phyloP scores from a whole-genome alignment of 2,888 invertebrate genomes.

The Heliconius cydno region DNA sequence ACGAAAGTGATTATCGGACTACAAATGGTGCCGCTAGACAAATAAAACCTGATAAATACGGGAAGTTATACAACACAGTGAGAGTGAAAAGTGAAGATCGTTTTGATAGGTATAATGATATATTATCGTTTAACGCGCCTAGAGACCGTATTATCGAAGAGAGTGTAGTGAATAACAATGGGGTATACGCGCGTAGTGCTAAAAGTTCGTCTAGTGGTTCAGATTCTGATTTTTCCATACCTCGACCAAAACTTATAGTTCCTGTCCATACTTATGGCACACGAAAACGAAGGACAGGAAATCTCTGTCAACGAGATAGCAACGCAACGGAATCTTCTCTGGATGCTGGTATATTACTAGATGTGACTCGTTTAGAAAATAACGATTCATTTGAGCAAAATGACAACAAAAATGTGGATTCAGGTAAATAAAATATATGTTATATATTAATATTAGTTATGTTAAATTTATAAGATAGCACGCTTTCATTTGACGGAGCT shows the following conservation, averaged over 20 bases:
- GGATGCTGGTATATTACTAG: slow-evolving; percentile 75
- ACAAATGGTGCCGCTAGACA: slow-evolving; percentile 71
- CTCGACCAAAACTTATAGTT: slow-evolving; percentile 92
- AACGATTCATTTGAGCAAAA: slow-evolving; percentile 61
- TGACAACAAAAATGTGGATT: slow-evolving; percentile 57
- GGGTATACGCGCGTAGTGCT: slow-evolving; percentile 71
- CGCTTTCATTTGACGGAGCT: background rate
- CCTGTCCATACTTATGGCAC: slow-evolving; percentile 94
- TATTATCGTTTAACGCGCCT: slow-evolving; percentile 65
- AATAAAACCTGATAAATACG: slow-evolving; percentile 77
- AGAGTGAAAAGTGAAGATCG: slow-evolving; percentile 81
- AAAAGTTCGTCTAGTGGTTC: slow-evolving; percentile 82
- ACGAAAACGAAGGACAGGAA: slow-evolving; percentile 91
- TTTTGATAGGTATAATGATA: slow-evolving; percentile 77
- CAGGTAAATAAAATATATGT: slow-evolving; percentile 62
- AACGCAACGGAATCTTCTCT: slow-evolving; percentile 74
- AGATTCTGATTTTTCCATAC: slow-evolving; percentile 90
- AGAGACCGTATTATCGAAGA: slow-evolving; percentile 71
- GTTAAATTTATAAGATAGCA: background rate
- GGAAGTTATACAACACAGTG: slow-evolving; percentile 78
- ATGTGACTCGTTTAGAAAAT: slow-evolving; percentile 71
- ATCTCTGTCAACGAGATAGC: slow-evolving; percentile 83
- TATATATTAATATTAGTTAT: slow-evolving; percentile 26
- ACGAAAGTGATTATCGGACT: slow-evolving; percentile 81
- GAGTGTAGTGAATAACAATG: slow-evolving; percentile 62